Conservation (phyloP, 2,113 vertebrate species). For the Orycteropus afer region DNA sequence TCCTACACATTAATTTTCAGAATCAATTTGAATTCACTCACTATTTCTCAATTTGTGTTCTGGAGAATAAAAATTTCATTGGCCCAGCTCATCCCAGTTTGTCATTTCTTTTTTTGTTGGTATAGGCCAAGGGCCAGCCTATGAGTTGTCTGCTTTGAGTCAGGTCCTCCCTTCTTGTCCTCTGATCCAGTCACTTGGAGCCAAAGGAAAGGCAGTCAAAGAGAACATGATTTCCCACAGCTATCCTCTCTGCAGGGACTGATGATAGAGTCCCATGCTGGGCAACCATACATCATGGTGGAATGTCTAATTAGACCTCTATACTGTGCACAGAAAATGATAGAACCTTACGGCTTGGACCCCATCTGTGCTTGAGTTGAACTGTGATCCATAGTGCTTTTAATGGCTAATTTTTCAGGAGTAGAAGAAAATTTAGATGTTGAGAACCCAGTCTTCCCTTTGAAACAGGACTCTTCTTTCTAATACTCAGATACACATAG, state of each 20-base stretch:
- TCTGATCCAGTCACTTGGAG: neutral
- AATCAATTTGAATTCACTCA: neutral
- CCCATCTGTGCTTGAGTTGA: too few species aligned
- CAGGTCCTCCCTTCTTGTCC: neutral
- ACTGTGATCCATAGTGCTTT: too few species aligned
- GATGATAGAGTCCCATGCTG: neutral
- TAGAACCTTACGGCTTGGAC: neutral
- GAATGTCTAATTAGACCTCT: neutral
- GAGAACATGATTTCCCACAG: neutral
- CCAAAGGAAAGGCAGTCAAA: neutral
- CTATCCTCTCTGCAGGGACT: neutral
- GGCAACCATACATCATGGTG: neutral
- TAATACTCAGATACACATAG: neutral
- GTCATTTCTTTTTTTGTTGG: neutral
- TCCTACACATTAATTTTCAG: neutral
- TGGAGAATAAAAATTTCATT: neutral
- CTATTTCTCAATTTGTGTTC: neutral
- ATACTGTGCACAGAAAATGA: neutral
- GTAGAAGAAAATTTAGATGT: neutral
- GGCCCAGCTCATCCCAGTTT: neutral
- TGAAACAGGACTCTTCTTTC: neutral
- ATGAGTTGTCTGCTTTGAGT: neutral
- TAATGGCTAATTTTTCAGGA: too few species aligned
- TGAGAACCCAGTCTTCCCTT: neutral
- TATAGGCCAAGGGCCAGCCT: too few species aligned